Conservation (phyloP, 1,140 invertebrate genomes). For the Sitophilus oryzae region DNA sequence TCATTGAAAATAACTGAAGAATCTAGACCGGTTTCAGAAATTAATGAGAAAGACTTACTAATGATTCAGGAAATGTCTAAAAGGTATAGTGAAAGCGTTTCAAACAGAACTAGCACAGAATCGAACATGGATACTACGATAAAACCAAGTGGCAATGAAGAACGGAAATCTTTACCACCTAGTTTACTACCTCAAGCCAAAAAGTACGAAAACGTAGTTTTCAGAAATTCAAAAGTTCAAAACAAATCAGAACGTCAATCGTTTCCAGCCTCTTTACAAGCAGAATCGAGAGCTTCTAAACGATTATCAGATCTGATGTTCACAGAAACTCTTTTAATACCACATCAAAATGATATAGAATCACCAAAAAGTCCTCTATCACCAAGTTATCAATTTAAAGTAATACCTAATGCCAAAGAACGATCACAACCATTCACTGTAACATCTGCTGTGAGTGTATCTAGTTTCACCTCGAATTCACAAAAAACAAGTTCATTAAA, state of each 20-base stretch:
- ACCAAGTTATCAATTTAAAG: too few relatives aligned
- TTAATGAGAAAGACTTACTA: slow-evolving; percentile 27
- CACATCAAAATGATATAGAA: background rate
- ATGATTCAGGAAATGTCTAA: slow-evolving; percentile 23
- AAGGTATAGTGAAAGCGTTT: background rate
- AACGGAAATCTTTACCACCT: background rate
- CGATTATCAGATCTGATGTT: slow-evolving; percentile 17
- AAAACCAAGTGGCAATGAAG: background rate
- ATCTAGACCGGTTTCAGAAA: slow-evolving; percentile 25
- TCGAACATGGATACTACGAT: background rate
- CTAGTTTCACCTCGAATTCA: too few relatives aligned
- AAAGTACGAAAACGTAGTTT: background rate
- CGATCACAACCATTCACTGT: too few relatives aligned
- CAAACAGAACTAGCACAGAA: background rate
- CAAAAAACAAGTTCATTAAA: too few relatives aligned
- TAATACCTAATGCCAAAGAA: too few relatives aligned
- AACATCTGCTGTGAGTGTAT: too few relatives aligned
- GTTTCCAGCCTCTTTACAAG: too few relatives aligned
- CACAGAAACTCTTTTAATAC: background rate
- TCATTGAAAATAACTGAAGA: slow-evolving; percentile 3
- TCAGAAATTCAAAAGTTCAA: too few relatives aligned
- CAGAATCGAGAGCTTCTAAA: background rate
- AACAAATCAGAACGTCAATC: too few relatives aligned
- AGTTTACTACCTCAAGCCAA: background rate
- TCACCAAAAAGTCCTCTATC: background rate